phyloP scores from a whole-genome alignment of 2,888 invertebrate genomes.

The Busseola fusca region DNA sequence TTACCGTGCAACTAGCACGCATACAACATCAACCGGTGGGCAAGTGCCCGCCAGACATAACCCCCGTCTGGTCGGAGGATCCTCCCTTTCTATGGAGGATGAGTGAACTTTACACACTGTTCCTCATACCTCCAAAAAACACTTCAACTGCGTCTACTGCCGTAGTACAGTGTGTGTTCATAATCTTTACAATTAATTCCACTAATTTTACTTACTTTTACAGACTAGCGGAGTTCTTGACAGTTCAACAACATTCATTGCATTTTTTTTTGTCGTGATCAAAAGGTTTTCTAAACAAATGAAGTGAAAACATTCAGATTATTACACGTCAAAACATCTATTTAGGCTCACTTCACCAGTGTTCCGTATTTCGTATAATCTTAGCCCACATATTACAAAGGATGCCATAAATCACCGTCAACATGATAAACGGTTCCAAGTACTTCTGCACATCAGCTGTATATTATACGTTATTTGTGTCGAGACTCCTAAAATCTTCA shows the following conservation, averaged over 20 bases:
- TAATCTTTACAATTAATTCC: not conserved
- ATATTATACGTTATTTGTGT: not conserved
- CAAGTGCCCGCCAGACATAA: too few relatives aligned
- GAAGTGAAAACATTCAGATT: too few relatives aligned
- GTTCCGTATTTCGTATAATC: slow-evolving; percentile 38
- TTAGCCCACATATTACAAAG: slow-evolving; percentile 32
- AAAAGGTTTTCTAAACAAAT: too few relatives aligned
- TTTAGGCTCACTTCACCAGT: slow-evolving; percentile 10
- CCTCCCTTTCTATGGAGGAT: too few relatives aligned
- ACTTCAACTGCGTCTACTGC: slow-evolving; percentile 10
- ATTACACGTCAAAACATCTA: not conserved
- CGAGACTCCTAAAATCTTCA: slow-evolving; percentile 2
- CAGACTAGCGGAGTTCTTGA: not conserved
- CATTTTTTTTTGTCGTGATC: too few relatives aligned
- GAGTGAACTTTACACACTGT: too few relatives aligned
- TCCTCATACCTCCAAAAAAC: too few relatives aligned
- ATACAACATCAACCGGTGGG: too few relatives aligned
- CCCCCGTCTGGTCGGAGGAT: too few relatives aligned
- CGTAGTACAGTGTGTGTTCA: not conserved
- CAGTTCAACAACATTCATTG: not conserved
- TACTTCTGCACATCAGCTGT: slow-evolving; percentile 27
- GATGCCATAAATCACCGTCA: slow-evolving; percentile 55
- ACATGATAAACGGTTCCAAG: slow-evolving; percentile 49
- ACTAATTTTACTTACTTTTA: not conserved
- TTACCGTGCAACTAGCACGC: too few relatives aligned